These are phyloP conservation scores for Yponomeuta evonymella DNA, from an alignment of 2,888 invertebrate species.

Conservation along the genomic window DNA sequence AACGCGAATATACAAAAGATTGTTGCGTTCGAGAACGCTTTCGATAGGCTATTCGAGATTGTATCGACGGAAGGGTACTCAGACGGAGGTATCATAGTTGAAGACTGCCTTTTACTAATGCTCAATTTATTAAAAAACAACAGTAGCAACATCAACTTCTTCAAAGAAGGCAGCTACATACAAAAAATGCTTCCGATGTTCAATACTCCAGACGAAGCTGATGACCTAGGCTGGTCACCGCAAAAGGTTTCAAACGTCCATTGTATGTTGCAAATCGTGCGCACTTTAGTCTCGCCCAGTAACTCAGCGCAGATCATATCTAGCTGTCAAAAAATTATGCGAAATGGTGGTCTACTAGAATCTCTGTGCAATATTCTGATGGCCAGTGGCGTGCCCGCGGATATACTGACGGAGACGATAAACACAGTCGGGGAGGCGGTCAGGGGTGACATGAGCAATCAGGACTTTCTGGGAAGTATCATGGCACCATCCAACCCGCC, in stretches of 20 bases:
- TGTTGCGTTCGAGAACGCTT: constrained; percentile 99
- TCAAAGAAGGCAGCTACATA: constrained; percentile 98
- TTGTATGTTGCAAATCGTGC: constrained; percentile 91
- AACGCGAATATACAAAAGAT: constrained; percentile 99
- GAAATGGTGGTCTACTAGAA: constrained; percentile 87
- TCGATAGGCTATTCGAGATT: constrained; percentile 95
- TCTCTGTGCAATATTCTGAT: constrained; percentile 93
- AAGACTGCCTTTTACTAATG: constrained; percentile 96
- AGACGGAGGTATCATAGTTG: constrained; percentile 98
- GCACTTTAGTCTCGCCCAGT: constrained; percentile 94
- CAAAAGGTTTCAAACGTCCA: constrained; percentile 97
- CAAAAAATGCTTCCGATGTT: constrained; percentile 94
- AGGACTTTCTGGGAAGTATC: constrained; percentile 92
- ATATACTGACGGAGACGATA: constrained; percentile 96
- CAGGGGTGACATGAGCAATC: constrained; percentile 91
- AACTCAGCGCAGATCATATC: constrained; percentile 89
- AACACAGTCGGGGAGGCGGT: constrained; percentile 96
- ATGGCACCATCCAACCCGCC: constrained; percentile 96
- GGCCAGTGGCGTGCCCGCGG: constrained; percentile 97
- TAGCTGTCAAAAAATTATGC: constrained; percentile 93
- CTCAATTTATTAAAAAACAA: constrained; percentile 96
- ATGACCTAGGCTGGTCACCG: constrained; percentile 90
- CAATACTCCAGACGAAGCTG: constrained; percentile 80
- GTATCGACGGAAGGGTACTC: constrained; percentile 93
- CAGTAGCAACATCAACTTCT: constrained; percentile 98